Conservation (phyloP, 2,113 vertebrate species). For the Diglossa brunneiventris region DNA sequence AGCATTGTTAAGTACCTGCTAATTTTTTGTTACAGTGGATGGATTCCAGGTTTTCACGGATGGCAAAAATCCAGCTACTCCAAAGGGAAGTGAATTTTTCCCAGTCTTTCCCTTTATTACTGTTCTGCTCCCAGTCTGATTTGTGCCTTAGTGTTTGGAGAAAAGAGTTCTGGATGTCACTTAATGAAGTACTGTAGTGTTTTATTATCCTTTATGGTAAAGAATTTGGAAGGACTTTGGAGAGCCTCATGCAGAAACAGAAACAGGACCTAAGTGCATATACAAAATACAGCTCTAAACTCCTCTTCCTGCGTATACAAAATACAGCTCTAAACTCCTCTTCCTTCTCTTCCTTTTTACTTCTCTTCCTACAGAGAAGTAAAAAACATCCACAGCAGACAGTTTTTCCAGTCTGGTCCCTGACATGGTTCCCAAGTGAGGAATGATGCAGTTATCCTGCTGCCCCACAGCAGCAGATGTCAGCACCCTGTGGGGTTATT, state of each 20-base stretch:
- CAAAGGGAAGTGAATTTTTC: not conserved
- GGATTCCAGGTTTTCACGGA: not conserved
- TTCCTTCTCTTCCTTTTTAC: too few species aligned
- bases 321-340: not conserved
- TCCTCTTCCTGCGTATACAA: not conserved
- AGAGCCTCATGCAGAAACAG: not conserved
- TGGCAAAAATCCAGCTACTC: not conserved
- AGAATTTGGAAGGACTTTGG: slow-evolving; percentile 37
- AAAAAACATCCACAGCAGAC: not conserved
- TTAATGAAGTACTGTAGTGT: not conserved
- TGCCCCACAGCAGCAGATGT: not conserved
- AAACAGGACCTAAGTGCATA: not conserved
- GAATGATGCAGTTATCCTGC: not conserved
- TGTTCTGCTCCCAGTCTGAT: not conserved
- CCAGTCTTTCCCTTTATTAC: not conserved
- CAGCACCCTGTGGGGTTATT: not conserved
- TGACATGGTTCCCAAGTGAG: not conserved
- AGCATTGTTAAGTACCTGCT: not conserved
- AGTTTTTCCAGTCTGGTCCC: not conserved
- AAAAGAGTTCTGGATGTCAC: not conserved
- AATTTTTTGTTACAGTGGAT: not conserved
- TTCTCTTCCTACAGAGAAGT: too few species aligned
- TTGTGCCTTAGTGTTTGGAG: not conserved
- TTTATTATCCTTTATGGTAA: slow-evolving; percentile 38
- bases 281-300: not conserved